A percentile compares a stretch with the other conserved stretches of the same genome.
Conservation (phyloP, 2,113 vertebrate genomes). For the Colistium nudipinnis region DNA sequence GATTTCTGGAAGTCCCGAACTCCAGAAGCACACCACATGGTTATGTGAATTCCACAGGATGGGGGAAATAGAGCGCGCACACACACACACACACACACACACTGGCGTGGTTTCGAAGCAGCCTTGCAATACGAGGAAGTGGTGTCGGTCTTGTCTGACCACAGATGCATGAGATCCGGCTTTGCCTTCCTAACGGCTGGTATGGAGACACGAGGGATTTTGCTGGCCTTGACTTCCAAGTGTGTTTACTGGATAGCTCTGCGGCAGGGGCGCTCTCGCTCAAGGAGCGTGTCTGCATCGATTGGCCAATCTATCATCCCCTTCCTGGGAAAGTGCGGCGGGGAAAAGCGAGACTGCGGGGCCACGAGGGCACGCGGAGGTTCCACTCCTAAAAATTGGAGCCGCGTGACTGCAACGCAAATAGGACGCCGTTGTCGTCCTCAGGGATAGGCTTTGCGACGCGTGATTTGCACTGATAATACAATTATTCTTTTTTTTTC, state of each 20-base stretch:
- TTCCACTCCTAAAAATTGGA: constrained; percentile 50
- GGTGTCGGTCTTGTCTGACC: constrained; percentile 81
- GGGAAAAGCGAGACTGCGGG: constrained; percentile 56
- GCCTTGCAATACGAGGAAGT: constrained; percentile 82
- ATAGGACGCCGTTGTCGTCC: constrained; percentile 29
- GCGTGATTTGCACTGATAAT: too few relatives aligned
- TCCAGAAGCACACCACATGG: constrained; percentile 74
- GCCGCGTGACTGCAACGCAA: constrained; percentile 50
- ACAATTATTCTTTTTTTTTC: too few relatives aligned
- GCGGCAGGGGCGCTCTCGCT: constrained; percentile 61
- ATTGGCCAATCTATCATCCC: constrained; percentile 80
- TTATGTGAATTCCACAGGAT: constrained; percentile 73
- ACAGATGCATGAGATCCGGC: constrained; percentile 83
- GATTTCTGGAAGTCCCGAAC: constrained; percentile 67
- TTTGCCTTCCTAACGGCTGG: constrained; percentile 78
- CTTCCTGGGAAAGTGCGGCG: constrained; percentile 48
- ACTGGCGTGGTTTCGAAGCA: constrained; percentile 76
- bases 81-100: constrained; percentile 43
- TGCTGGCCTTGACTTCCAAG: constrained; percentile 81
- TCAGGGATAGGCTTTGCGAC: background rate
- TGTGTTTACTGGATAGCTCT: constrained; percentile 77
- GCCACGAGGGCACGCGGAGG: constrained; percentile 54
- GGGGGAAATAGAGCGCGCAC: too few relatives aligned
- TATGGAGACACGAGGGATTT: constrained; percentile 80
- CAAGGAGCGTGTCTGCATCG: constrained; percentile 71